phyloP scores from a whole-genome alignment of 2,888 invertebrate genomes.

The Torymus tubicola region DNA sequence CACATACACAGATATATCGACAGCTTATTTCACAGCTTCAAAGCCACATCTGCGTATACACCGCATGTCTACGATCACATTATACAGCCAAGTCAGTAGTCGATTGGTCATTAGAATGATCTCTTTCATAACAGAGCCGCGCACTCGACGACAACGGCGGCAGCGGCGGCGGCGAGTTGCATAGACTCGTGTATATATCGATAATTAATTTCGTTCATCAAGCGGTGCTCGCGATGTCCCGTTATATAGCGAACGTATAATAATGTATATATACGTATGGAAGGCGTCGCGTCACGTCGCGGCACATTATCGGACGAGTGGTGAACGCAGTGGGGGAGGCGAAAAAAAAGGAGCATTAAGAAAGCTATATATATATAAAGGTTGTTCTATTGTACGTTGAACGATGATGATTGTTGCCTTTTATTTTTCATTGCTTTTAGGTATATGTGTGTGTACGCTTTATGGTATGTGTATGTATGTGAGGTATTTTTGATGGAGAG shows the following conservation, averaged over 20 bases:
- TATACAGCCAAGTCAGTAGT: slow-evolving; percentile 23
- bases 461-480: too few species aligned
- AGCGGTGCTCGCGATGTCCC: slow-evolving; percentile 35
- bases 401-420: too few species aligned
- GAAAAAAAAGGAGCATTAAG: background rate
- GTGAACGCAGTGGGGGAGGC: background rate
- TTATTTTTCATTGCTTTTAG: too few species aligned
- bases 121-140: slow-evolving; percentile 34
- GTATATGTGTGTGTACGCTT: too few species aligned
- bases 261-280: background rate
- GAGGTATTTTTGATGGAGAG: too few species aligned
- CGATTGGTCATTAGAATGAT: slow-evolving; percentile 22
- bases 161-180: background rate
- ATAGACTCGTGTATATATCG: slow-evolving; percentile 5
- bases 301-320: too few species aligned
- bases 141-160: background rate
- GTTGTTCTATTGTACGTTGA: background rate
- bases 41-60: too few species aligned
- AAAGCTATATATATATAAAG: background rate
- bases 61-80: too few species aligned
- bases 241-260: slow-evolving; percentile 29
- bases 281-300: background rate
- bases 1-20: too few species aligned
- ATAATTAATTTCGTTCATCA: slow-evolving; percentile 42
- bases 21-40: too few species aligned